Conservation (phyloP, 2,888 invertebrate genomes). For the Mythimna ferrago region DNA sequence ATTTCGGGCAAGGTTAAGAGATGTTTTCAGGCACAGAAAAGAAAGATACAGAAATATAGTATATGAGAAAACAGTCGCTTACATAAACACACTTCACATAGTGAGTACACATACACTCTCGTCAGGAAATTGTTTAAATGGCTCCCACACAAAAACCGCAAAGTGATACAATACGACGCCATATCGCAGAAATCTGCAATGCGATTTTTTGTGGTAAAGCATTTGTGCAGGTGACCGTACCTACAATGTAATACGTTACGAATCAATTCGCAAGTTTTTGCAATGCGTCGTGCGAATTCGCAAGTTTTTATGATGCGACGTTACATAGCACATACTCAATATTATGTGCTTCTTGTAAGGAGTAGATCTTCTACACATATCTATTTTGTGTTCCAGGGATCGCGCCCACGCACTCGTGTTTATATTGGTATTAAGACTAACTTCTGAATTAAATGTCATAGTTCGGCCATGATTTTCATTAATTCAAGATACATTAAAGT, state of each 20-base stretch:
- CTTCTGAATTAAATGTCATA: constrained; percentile 24
- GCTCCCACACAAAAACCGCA: too few relatives aligned
- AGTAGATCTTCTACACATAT: constrained; percentile 1
- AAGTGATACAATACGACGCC: too few relatives aligned
- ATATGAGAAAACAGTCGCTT: neutral
- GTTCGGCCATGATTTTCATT: neutral
- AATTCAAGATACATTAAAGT: neutral
- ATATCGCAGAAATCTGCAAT: too few relatives aligned
- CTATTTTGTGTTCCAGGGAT: neutral
- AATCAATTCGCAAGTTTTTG: too few relatives aligned
- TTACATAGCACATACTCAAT: neutral
- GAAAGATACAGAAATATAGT: neutral
- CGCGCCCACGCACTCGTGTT: constrained; percentile 22
- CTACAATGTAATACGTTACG: too few relatives aligned
- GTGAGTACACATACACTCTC: neutral
- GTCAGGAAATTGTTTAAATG: too few relatives aligned
- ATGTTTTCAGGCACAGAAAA: neutral
- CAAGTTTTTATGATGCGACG: too few relatives aligned
- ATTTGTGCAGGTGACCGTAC: too few relatives aligned
- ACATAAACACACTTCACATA: neutral
- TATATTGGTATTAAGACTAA: constrained; percentile 24
- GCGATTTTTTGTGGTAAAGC: too few relatives aligned
- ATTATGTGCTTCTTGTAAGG: neutral
- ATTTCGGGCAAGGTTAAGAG: constrained; percentile 11
- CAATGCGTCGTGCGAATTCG: too few relatives aligned